Evolutionary conservation across 1,140 invertebrate species (phyloP), one percentile per base, ranked within the genome.

Genomic region (Daktulosphaira vitifoliae): DNA sequence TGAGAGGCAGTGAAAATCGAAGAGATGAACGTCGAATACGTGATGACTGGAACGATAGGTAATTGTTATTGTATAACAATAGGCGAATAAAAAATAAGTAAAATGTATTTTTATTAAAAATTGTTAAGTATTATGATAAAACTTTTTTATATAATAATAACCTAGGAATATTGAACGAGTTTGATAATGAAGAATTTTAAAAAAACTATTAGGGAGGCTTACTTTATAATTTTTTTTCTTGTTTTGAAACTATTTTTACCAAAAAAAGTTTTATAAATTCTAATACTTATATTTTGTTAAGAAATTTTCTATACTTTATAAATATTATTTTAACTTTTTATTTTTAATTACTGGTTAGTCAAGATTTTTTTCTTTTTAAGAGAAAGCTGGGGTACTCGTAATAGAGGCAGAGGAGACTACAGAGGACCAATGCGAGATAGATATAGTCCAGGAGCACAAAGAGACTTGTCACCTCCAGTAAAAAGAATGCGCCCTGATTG

Each of bases 401-500:
- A 85, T 3, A 81, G 83, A 29, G 77, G 74, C 53, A 81, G 78
- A 54, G 81, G 77, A 37, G 76, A 72, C 20, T 72, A 69, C 53
- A 67, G 71, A 64, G 78, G 56, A 71, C 76, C 67, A 68, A 79
- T 20, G 76, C 80, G 51, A 74, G 71, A 72, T 29, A 46, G 89
- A 4, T 90, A 90, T 70, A 90, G 88, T 65, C 81, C 82, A 0
- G 75, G 84, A 39, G 81, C 85, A 3, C 29, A 52, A 59, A 85
- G 90, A 71, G 87, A 90, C 67, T 77, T 82, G 71, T 79, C 77
- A 38, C 89, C 88, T 4, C 85, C 87, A 1, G 81, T 85, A 69
- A 93, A 93, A 72, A 76, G 89, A 66, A 85, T 92, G 74, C 78
- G 89, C 25, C 77, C 81, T 8, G 88, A 91, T 42, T 90, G 86